These are phyloP conservation scores for Eulemur macaco DNA, from an alignment of 2,113 vertebrate species.

Conservation along the genomic window DNA sequence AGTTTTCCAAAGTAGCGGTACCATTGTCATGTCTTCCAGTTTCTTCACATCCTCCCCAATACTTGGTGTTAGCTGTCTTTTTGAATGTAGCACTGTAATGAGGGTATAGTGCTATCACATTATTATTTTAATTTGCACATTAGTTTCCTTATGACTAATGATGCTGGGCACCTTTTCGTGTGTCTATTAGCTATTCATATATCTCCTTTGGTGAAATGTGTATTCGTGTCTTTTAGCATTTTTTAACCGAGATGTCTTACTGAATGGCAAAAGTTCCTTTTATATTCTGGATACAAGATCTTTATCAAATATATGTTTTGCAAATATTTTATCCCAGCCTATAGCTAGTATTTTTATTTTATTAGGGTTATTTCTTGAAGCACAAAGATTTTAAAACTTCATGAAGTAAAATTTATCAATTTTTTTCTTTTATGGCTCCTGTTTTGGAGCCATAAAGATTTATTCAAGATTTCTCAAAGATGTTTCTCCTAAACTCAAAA, in stretches of 20 bases:
- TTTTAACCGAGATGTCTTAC: background rate
- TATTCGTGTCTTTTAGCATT: constrained; percentile 23
- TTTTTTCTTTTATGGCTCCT: background rate
- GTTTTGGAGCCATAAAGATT: background rate
- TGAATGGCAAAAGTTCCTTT: constrained; percentile 1
- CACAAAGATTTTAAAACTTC: background rate
- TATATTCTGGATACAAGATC: background rate
- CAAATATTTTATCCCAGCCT: constrained; percentile 38
- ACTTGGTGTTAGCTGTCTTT: background rate
- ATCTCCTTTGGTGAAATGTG: constrained; percentile 14
- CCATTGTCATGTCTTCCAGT: background rate
- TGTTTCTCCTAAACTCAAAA: background rate
- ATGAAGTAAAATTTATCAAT: background rate
- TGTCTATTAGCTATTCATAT: background rate
- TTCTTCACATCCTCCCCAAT: background rate
- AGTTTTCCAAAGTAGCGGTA: background rate
- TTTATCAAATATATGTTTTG: background rate
- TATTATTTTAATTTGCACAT: background rate
- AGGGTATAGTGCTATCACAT: background rate
- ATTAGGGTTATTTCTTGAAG: constrained; percentile 19
- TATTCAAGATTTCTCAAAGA: background rate
- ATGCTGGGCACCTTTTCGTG: background rate
- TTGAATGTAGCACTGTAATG: background rate
- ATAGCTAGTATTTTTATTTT: background rate
- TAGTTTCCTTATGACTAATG: background rate